Base-by-base conservation (phyloP, 2,797 vertebrate species). In the Cyclopterus lumpus region DNA sequence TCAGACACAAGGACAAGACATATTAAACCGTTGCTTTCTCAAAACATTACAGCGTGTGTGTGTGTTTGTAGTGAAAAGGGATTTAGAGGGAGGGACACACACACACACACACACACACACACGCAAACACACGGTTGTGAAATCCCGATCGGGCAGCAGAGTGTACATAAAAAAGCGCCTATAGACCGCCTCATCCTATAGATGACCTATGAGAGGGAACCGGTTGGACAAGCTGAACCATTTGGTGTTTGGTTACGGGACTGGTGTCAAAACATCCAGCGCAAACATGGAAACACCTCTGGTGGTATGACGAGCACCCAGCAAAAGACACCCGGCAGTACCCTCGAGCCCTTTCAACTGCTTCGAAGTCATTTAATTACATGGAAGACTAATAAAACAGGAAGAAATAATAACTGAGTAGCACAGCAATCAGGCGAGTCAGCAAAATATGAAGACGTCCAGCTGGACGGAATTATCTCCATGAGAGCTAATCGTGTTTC, bases 401-500 rank as follows among this genome's bases (percentile, higher is more conserved):
- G 3, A 32, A 44, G 1, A 34, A 32, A 55, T 28, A 12, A 64
- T 20, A 20, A 6, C 42, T 6, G 24, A 59, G 8, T 28, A 32
- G 46, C 6, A 6, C 11, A 59, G 58, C 8, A 70, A 58, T 53
- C 6, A 15, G 2, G 20, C 0, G 16, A 65, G 57, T 26, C 14
- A 28, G 15, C 9, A 59, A 24, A 51, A 59, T 22, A 65, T 15
- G 54, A 58, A 74, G 60, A 40, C 48, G 22, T 9, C 62, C 14
- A 51, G 36, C 30, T 68, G 59, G 67, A 57, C 51, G 68, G 32
- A 51, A 16, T 71, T 77, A 70, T 82, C 77, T 80, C 38, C 62
- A 69, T 40, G 1, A 67, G 79, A 14, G 36, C 32, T 81, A 83
- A 90, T 86, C 77, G 30, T 5, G 4, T 90, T 82, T 73, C 62